Evolutionary conservation across 2,113 vertebrate genomes (phyloP).

Genomic region (Dolichallabes microphthalmus): DNA sequence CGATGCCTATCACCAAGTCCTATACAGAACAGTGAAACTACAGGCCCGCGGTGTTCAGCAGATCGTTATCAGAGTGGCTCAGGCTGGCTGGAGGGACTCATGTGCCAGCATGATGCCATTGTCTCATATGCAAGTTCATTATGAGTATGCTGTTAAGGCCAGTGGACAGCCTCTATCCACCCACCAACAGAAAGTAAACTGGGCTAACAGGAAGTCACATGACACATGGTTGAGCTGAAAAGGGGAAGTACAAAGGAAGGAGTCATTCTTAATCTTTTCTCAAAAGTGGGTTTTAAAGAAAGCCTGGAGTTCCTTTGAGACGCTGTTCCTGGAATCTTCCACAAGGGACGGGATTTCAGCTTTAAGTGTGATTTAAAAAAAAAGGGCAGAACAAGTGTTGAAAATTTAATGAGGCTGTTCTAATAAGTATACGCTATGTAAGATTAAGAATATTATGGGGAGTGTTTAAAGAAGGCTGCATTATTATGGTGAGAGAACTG

Average conservation of each 20-base stretch:
- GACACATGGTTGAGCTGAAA: background rate
- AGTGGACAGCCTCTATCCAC: background rate
- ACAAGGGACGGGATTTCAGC: background rate
- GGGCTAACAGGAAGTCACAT: constrained; percentile 20
- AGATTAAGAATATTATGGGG: background rate
- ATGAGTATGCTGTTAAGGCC: background rate
- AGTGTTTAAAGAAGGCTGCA: background rate
- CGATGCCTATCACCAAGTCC: constrained; percentile 5
- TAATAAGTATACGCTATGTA: background rate
- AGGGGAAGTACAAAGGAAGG: constrained; percentile 4
- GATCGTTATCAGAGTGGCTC: background rate
- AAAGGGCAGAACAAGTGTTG: constrained; percentile 56
- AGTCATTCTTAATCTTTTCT: background rate
- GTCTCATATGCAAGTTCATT: background rate
- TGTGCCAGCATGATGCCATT: background rate
- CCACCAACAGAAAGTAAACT: constrained; percentile 23
- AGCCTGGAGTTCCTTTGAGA: constrained; percentile 37
- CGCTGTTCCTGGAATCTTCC: background rate
- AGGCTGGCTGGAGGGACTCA: background rate
- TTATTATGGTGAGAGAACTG: background rate
- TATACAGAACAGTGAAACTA: background rate
- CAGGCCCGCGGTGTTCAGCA: constrained; percentile 9
- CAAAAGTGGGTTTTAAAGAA: constrained; percentile 18
- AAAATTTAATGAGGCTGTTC: constrained; percentile 3
- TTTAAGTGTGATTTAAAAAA: constrained; percentile 48